These are phyloP conservation scores for Dastarcus helophoroides DNA, from an alignment of 2,888 invertebrate genomes.

Conservation along the genomic window DNA sequence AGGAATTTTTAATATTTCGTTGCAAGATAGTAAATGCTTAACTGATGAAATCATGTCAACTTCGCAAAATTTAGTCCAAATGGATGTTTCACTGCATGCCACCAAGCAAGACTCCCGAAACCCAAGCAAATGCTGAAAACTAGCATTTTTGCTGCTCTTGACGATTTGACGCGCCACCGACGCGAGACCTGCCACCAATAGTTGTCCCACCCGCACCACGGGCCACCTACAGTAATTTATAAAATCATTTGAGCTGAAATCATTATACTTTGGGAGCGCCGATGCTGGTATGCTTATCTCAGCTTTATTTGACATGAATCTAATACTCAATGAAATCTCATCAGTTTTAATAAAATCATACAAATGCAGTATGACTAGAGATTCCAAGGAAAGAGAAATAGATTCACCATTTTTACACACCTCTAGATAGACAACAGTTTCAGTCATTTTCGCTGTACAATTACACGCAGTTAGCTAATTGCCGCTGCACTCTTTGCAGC, in stretches of 20 bases:
- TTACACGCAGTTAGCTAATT: slow-evolving; percentile 52
- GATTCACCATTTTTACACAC: slow-evolving; percentile 4
- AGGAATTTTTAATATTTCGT: slow-evolving; percentile 42
- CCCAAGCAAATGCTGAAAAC: slow-evolving; percentile 49
- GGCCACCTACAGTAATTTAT: slow-evolving; percentile 44
- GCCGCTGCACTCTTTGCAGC: slow-evolving; percentile 56
- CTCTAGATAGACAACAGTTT: no score
- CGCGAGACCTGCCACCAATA: slow-evolving; percentile 65
- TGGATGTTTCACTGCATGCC: slow-evolving; percentile 72
- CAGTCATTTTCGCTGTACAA: no score
- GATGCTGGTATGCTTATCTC: no score
- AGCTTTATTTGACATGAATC: no score
- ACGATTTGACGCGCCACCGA: slow-evolving; percentile 56
- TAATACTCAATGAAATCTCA: no score
- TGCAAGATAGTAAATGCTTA: slow-evolving; percentile 33
- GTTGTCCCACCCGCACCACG: slow-evolving; percentile 45
- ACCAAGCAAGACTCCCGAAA: slow-evolving; percentile 70
- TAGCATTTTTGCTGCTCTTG: slow-evolving; percentile 30
- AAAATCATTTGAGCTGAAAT: no score
- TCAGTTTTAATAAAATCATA: no score
- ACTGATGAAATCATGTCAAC: slow-evolving; percentile 58
- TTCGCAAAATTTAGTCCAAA: slow-evolving; percentile 91
- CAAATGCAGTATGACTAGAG: slow-evolving; percentile 50
- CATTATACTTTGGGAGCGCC: no score
- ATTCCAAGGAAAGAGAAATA: slow-evolving; percentile 38